Conservation (phyloP, 2,797 vertebrate genomes). For the Poecile montanus region DNA sequence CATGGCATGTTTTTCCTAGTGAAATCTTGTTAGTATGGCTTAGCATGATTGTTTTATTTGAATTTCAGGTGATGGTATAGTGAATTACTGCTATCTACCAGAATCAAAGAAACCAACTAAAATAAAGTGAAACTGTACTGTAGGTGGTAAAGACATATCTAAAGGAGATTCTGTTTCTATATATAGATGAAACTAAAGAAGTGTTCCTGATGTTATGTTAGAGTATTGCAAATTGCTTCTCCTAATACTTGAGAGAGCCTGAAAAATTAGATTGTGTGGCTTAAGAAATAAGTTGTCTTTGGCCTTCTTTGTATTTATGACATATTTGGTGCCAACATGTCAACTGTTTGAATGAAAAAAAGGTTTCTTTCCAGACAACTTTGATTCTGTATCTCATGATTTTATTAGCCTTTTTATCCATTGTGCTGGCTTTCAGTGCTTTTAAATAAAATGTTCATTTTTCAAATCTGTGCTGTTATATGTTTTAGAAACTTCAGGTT, state of each 20-base stretch:
- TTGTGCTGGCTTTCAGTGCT: not conserved
- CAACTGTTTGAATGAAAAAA: not conserved
- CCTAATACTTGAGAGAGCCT: not conserved
- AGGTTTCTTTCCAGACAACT: not conserved
- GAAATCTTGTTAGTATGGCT: not conserved
- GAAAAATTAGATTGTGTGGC: not conserved
- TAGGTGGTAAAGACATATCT: not conserved
- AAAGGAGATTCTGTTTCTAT: not conserved
- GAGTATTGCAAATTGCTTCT: not conserved
- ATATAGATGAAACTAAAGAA: not conserved
- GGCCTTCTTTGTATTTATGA: not conserved
- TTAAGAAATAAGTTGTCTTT: not conserved
- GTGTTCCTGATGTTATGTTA: not conserved
- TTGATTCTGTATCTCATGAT: not conserved
- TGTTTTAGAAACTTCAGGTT: not conserved
- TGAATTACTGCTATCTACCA: not conserved
- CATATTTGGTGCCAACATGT: not conserved
- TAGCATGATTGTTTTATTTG: constrained; percentile 7
- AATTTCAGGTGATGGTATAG: not conserved
- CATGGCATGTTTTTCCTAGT: not conserved
- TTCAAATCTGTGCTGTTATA: not conserved
- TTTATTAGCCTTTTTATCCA: not conserved
- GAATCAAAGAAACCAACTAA: not conserved
- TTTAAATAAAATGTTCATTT: not conserved
- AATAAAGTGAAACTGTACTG: not conserved